phyloP scores from a whole-genome alignment of 2,113 vertebrate species.

The Sinocyclocheilus anshuiensis region DNA sequence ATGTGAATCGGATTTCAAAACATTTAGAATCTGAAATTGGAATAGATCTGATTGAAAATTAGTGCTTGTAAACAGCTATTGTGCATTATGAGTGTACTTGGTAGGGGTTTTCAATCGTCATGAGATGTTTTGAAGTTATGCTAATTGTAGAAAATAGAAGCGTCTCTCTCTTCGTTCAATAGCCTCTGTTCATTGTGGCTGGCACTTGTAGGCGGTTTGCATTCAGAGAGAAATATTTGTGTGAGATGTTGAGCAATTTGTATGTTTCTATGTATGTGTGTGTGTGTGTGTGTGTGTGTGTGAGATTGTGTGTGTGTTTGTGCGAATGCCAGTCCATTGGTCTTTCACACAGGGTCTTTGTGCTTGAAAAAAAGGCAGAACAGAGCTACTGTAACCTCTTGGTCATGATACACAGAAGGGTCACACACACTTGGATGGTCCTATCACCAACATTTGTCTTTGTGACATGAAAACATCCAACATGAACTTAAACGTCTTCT shows the following conservation, averaged over 20 bases:
- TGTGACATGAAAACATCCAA: constrained; percentile 37
- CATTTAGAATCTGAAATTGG: background rate
- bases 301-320: no score
- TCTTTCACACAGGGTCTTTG: constrained; percentile 62
- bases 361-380: constrained; percentile 54
- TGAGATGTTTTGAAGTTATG: constrained; percentile 40
- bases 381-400: constrained; percentile 61
- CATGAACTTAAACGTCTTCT: background rate
- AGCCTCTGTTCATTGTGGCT: constrained; percentile 39
- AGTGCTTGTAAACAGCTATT: background rate
- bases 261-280: background rate
- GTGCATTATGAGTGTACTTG: background rate
- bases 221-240: constrained; percentile 59
- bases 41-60: background rate
- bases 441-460: constrained; percentile 52
- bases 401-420: constrained; percentile 38
- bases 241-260: constrained; percentile 28
- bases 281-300: constrained; percentile 35
- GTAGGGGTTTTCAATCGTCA: constrained; percentile 22
- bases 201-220: constrained; percentile 43
- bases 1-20: background rate
- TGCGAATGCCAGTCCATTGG: constrained; percentile 24
- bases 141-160: constrained; percentile 30
- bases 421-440: constrained; percentile 23
- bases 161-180: background rate